Evolutionary conservation across 2,797 vertebrate species (phyloP).

Genomic region (Sylvilagus floridanus): DNA sequence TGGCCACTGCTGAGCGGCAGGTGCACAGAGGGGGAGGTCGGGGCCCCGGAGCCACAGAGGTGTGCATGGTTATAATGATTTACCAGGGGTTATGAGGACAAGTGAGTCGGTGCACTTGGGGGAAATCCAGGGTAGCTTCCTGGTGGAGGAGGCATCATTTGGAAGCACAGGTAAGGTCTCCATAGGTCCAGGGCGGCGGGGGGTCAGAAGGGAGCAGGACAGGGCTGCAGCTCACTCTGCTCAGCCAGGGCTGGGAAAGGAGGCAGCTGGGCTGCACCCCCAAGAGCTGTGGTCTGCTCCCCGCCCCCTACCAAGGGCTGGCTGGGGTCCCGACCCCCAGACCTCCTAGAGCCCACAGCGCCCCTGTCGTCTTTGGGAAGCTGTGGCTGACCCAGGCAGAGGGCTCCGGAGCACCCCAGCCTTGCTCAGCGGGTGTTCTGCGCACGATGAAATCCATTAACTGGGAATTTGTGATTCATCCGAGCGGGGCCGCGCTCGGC

Average conservation of each 20-base stretch:
- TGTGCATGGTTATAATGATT: background rate
- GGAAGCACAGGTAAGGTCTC: background rate
- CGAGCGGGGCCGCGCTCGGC: background rate
- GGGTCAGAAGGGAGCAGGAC: background rate
- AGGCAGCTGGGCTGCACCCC: too few relatives aligned
- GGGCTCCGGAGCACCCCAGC: background rate
- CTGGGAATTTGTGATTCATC: background rate
- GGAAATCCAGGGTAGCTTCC: background rate
- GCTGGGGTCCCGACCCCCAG: too few relatives aligned
- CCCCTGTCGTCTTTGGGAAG: background rate
- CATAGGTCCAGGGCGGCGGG: background rate
- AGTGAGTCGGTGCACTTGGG: background rate
- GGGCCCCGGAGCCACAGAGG: background rate
- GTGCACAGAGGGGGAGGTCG: background rate
- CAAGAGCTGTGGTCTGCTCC: too few relatives aligned
- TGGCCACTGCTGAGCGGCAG: accelerated
- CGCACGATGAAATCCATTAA: background rate
- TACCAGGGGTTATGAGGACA: background rate
- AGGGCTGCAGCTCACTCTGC: background rate
- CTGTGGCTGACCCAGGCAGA: background rate
- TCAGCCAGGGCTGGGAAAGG: background rate
- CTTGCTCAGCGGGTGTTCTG: background rate
- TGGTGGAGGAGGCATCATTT: background rate
- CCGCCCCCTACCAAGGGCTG: too few relatives aligned
- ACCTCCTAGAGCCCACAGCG: background rate